Percentiles rank a stretch among this genome's conserved stretches.
Evolutionary conservation across 2,113 vertebrate genomes (phyloP).

Genomic region (Puntigrus tetrazona): DNA sequence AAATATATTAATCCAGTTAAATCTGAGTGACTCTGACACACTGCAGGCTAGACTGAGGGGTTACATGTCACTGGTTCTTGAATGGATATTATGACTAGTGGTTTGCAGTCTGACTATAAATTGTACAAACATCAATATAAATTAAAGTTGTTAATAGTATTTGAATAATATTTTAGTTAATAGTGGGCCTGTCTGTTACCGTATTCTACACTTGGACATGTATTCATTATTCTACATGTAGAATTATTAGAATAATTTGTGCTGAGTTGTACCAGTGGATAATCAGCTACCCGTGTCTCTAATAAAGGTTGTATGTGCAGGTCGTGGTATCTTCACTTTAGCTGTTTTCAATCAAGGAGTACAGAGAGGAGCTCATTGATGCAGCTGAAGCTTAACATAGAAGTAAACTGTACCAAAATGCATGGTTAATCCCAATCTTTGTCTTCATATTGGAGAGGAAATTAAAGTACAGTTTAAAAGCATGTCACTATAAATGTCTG

Average conservation of each 20-base stretch:
- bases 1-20: conserved; percentile 2
- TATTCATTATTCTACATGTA: too few relatives aligned
- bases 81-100: not conserved
- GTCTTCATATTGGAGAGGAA: conserved; percentile 32
- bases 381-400: conserved; percentile 18
- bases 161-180: not conserved
- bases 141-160: conserved; percentile 9
- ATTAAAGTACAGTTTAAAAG: conserved; percentile 10
- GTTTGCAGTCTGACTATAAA: not conserved
- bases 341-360: conserved; percentile 34
- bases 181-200: too few relatives aligned
- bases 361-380: conserved; percentile 40
- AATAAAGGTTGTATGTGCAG: conserved; percentile 19
- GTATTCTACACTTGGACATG: too few relatives aligned
- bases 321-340: conserved; percentile 41
- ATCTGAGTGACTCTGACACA: conserved; percentile 2
- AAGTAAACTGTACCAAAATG: conserved; percentile 19
- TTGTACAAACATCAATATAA: conserved; percentile 20
- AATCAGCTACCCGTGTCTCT: conserved; percentile 9
- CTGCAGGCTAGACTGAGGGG: not conserved
- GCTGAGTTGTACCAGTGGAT: conserved; percentile 6
- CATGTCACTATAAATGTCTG: conserved; percentile 8
- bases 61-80: not conserved
- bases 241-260: too few relatives aligned
- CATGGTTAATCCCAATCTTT: conserved; percentile 34